Evolutionary conservation across 2,888 invertebrate species (phyloP).

Genomic region (Odontothrips loti): DNA sequence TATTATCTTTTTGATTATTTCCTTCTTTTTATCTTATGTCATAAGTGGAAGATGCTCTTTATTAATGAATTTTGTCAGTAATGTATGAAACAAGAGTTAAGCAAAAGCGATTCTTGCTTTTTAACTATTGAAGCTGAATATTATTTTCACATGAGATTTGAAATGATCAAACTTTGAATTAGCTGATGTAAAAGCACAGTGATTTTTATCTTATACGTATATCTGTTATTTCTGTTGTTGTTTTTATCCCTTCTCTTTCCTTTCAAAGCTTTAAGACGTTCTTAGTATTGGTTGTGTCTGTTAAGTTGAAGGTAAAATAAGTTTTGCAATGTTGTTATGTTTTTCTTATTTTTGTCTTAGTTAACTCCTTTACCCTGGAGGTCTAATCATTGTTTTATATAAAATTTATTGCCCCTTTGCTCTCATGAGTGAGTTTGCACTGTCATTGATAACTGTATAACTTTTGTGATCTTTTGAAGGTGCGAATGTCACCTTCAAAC

Average conservation of each 20-base stretch:
- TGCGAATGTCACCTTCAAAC: too few relatives aligned
- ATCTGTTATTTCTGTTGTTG: neutral
- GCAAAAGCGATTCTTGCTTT: too few relatives aligned
- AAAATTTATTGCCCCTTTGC: neutral
- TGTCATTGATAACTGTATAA: too few relatives aligned
- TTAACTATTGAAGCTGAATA: too few relatives aligned
- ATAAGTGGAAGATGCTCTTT: too few relatives aligned
- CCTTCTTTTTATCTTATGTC: neutral
- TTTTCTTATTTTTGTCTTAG: slow-evolving; percentile 11
- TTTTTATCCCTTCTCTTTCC: neutral
- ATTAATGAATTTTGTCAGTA: neutral
- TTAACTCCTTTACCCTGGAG: neutral
- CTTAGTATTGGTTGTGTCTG: neutral
- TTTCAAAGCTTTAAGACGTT: neutral
- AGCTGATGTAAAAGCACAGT: too few relatives aligned
- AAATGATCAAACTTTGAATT: too few relatives aligned
- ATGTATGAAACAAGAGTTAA: too few relatives aligned
- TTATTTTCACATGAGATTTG: too few relatives aligned
- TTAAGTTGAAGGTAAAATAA: neutral
- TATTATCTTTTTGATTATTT: neutral
- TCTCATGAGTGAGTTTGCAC: neutral
- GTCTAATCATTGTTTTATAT: neutral
- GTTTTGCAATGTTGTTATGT: slow-evolving; percentile 13
- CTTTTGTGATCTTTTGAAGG: too few relatives aligned
- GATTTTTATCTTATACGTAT: too few relatives aligned